phyloP scores from a whole-genome alignment of 2,888 invertebrate genomes.

The Fragum whitleyi region DNA sequence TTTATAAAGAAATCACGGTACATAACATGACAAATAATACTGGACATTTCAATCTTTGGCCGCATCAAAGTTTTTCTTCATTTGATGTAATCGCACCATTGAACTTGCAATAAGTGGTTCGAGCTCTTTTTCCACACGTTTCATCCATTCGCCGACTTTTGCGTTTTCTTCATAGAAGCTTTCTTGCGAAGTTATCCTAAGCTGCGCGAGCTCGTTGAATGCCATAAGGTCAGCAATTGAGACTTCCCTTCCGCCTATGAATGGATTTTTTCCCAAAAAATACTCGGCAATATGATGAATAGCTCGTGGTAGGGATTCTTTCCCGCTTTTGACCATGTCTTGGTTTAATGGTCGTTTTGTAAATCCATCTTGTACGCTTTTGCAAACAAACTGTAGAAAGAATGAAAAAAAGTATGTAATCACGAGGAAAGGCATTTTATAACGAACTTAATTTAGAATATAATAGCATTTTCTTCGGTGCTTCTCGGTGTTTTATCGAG shows the following conservation, averaged over 20 bases:
- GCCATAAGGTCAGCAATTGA: constrained; percentile 79
- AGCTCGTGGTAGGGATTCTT: constrained; percentile 18
- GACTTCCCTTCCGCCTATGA: constrained; percentile 75
- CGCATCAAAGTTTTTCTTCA: constrained; percentile 30
- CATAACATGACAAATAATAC: neutral
- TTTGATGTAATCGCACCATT: constrained; percentile 47
- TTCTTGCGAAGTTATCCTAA: constrained; percentile 71
- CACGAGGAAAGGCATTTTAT: too few relatives aligned
- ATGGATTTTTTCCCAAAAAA: constrained; percentile 74
- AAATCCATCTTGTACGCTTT: constrained; percentile 37
- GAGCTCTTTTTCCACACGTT: constrained; percentile 70
- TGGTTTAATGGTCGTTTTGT: constrained; percentile 41
- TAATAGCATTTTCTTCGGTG: too few relatives aligned
- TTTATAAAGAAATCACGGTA: too few relatives aligned
- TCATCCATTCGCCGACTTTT: constrained; percentile 75
- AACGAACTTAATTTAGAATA: too few relatives aligned
- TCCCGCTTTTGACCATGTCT: constrained; percentile 11
- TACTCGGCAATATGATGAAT: constrained; percentile 69
- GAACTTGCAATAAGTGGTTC: constrained; percentile 70
- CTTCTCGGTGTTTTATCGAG: too few relatives aligned
- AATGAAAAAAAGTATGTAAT: too few relatives aligned
- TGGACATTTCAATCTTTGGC: neutral
- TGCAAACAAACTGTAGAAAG: constrained; percentile 48
- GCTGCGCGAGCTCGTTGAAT: constrained; percentile 80
- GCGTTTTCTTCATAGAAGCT: constrained; percentile 69